phyloP scores from a whole-genome alignment of 2,888 invertebrate species.

The Uropetala carovei region DNA sequence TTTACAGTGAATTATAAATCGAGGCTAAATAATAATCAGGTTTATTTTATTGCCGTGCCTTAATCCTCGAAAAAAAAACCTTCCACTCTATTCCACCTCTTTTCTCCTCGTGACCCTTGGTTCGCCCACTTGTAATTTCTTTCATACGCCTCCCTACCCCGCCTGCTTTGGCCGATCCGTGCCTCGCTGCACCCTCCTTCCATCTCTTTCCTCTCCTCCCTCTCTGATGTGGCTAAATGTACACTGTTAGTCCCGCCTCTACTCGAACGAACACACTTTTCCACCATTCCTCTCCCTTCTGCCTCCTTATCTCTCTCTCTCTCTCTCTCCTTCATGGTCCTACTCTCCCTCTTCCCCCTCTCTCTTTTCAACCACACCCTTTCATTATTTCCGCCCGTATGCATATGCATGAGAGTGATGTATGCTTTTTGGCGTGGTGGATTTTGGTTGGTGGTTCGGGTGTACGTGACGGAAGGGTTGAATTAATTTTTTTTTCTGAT shows the following conservation, averaged over 20 bases:
- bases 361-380: constrained; percentile 27
- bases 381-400: constrained; percentile 61
- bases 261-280: neutral
- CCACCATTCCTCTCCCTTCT: neutral
- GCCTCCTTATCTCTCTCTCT: neutral
- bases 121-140: neutral
- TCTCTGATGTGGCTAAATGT: neutral
- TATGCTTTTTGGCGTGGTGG: constrained; percentile 48
- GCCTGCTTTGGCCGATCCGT: neutral
- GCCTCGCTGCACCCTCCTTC: neutral
- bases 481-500: neutral
- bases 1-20: constrained; percentile 5
- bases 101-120: neutral
- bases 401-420: constrained; percentile 60
- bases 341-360: neutral
- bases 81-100: neutral
- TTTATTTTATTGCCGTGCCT: neutral
- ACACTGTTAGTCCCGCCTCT: constrained; percentile 3
- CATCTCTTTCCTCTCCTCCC: neutral
- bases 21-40: constrained; percentile 18
- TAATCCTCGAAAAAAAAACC: neutral
- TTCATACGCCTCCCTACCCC: neutral
- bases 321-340: neutral
- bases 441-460: constrained; percentile 1
- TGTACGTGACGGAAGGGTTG: neutral